Evolutionary conservation across 1,140 invertebrate species (phyloP).

Genomic region (Lordiphosa clarofinis): DNA sequence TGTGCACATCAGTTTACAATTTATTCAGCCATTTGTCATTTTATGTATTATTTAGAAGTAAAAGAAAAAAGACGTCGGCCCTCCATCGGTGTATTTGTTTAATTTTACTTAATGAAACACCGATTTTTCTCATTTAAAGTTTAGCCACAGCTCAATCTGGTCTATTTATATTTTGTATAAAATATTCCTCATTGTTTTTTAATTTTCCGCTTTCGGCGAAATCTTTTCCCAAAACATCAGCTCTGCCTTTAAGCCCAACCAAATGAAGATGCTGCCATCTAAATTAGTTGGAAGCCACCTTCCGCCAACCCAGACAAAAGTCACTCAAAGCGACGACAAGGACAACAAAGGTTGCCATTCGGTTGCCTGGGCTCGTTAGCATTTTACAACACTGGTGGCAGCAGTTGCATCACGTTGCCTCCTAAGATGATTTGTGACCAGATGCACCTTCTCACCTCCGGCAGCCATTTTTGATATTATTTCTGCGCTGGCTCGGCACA

Average conservation of each 20-base stretch:
- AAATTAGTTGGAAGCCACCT: slow-evolving; percentile 68
- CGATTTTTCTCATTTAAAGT: no score
- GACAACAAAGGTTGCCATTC: slow-evolving; percentile 63
- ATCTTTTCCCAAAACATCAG: slow-evolving; percentile 16
- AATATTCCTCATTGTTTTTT: no score
- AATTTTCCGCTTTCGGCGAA: not conserved
- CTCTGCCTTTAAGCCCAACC: slow-evolving; percentile 4
- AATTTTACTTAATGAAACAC: no score
- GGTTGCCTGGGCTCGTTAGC: slow-evolving; percentile 61
- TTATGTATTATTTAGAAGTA: no score
- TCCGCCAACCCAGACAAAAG: slow-evolving; percentile 47
- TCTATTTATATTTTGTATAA: no score
- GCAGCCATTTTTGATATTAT: slow-evolving; percentile 76
- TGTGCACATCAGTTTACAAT: no score
- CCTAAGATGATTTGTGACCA: slow-evolving; percentile 73
- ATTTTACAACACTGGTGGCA: slow-evolving; percentile 73
- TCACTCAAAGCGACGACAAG: slow-evolving; percentile 55
- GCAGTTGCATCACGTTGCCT: slow-evolving; percentile 55
- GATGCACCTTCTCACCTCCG: slow-evolving; percentile 56
- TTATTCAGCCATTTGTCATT: not conserved
- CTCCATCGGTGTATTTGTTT: no score
- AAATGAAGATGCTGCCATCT: slow-evolving; percentile 64
- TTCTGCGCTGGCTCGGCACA: slow-evolving; percentile 64
- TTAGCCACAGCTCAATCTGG: no score
- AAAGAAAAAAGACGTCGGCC: no score